phyloP scores from a whole-genome alignment of 2,888 invertebrate genomes.

The Blomia tropicalis region DNA sequence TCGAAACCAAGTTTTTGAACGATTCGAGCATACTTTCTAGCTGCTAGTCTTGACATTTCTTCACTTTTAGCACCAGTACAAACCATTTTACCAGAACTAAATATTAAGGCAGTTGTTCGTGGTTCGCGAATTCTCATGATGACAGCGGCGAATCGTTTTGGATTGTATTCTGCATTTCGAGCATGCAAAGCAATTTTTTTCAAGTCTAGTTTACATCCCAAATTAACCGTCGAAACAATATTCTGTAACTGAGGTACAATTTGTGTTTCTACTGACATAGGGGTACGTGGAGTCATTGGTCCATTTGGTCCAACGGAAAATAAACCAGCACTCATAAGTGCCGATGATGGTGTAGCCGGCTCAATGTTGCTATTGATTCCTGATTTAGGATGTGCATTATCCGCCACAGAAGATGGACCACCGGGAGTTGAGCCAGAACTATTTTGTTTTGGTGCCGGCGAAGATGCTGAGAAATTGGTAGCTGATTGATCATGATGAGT shows the following conservation, averaged over 20 bases:
- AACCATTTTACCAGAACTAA: slow-evolving; percentile 46
- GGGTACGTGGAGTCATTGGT: slow-evolving; percentile 29
- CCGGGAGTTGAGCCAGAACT: neutral
- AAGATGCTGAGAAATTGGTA: slow-evolving; percentile 2
- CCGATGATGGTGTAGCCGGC: slow-evolving; percentile 7
- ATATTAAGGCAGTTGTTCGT: slow-evolving; percentile 44
- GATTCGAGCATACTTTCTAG: slow-evolving; percentile 44
- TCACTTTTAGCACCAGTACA: slow-evolving; percentile 46
- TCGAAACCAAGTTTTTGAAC: slow-evolving; percentile 44
- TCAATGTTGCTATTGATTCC: neutral
- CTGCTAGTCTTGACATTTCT: slow-evolving; percentile 41
- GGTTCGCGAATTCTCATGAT: slow-evolving; percentile 45
- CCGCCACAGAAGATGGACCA: neutral
- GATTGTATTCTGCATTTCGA: slow-evolving; percentile 45
- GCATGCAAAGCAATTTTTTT: slow-evolving; percentile 44
- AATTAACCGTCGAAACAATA: slow-evolving; percentile 44
- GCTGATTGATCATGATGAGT: slow-evolving; percentile 23
- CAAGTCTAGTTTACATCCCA: slow-evolving; percentile 40
- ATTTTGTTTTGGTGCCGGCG: slow-evolving; percentile 12
- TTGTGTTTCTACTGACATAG: slow-evolving; percentile 30
- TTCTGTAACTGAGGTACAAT: slow-evolving; percentile 69
- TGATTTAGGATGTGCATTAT: neutral
- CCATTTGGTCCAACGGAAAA: neutral
- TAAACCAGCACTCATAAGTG: neutral
- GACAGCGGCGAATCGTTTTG: slow-evolving; percentile 45